Base-by-base conservation (phyloP, 2,888 invertebrate genomes). In the Chymomyza fuscimana region DNA sequence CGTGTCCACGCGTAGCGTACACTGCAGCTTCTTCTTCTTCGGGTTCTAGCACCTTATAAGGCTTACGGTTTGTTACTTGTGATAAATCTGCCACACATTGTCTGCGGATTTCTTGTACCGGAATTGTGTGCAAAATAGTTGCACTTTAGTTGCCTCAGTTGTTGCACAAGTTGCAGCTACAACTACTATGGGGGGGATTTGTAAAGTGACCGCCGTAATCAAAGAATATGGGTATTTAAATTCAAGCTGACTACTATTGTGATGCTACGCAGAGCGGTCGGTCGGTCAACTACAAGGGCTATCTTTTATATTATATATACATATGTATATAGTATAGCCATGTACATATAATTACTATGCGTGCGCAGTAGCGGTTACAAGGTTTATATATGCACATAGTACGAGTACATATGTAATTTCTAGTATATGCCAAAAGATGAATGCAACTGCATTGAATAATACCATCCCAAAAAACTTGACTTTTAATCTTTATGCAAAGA, bases 101-200 rank as follows among this genome's bases (percentile, higher is more conserved):
- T 64, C 56, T 64, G 64, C 56, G 56, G 36, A 64, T 63, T 63
- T 63, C 50, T 59, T 59, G 59, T 19, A 16, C 22, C 63, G 51
- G 63, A 63, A 63, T 63, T 63, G 63, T 63, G 63, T 63, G 63
- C 63, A 63, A 63, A 63, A 63, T 63, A 63, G 63, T 51, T 63
- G 22, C 40, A 46, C 40, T 46, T 12, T 12, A 46, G 40, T 12
- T 46, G 40, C 40, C 40, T 46, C 40, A 46, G 40, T 46, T 46
- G 40, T 12, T 46, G 40, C 12, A 12, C 40, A 46, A 46, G 40
- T 46, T 46, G 40, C 40, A 46, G 12, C 40, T 46, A 46, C 40
- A 12, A 46, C 40, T 46, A 46, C 40, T 12, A 46, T 10, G 10
- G 10, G 40, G 40, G 40, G 40, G 40, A 46, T 46, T 46, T 46